These are phyloP conservation scores for Calcarius ornatus DNA, from an alignment of 2,113 vertebrate genomes.

Conservation along the genomic window DNA sequence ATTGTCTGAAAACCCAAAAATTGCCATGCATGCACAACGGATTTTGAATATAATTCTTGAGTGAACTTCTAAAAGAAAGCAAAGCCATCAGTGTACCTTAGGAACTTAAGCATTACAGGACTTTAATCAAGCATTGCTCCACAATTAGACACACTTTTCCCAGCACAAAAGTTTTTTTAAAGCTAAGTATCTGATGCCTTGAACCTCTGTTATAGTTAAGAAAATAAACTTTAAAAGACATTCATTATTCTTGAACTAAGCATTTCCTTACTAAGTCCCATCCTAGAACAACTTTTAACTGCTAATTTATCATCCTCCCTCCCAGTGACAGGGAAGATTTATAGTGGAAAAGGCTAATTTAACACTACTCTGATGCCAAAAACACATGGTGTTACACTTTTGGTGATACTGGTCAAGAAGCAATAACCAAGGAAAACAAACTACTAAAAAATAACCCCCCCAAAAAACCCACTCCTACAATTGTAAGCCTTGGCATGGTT, in stretches of 20 bases:
- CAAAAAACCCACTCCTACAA: background rate
- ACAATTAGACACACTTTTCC: background rate
- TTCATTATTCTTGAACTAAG: slow-evolving; percentile 30
- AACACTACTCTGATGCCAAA: slow-evolving; percentile 8
- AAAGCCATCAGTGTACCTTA: background rate
- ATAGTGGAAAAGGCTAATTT: slow-evolving; percentile 50
- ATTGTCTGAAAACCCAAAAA: background rate
- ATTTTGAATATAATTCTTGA: background rate
- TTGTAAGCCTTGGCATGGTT: background rate
- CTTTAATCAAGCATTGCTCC: background rate
- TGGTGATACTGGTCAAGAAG: background rate
- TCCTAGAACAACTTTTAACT: slow-evolving; percentile 47
- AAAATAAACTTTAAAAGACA: slow-evolving; percentile 44
- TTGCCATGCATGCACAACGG: background rate
- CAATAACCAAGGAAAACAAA: slow-evolving; percentile 12
- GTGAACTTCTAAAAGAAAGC: background rate
- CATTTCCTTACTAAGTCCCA: slow-evolving; percentile 27
- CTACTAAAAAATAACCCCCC: background rate
- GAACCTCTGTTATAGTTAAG: slow-evolving; percentile 1
- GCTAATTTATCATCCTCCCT: slow-evolving; percentile 54
- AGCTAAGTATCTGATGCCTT: slow-evolving; percentile 6
- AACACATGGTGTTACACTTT: slow-evolving; percentile 17
- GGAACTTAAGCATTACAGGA: background rate
- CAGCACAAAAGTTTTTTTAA: background rate
- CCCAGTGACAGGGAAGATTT: slow-evolving; percentile 25